Percentiles rank a stretch among this genome's conserved stretches.
phyloP scores from a whole-genome alignment of 1,140 invertebrate species.

The Sinella curviseta region DNA sequence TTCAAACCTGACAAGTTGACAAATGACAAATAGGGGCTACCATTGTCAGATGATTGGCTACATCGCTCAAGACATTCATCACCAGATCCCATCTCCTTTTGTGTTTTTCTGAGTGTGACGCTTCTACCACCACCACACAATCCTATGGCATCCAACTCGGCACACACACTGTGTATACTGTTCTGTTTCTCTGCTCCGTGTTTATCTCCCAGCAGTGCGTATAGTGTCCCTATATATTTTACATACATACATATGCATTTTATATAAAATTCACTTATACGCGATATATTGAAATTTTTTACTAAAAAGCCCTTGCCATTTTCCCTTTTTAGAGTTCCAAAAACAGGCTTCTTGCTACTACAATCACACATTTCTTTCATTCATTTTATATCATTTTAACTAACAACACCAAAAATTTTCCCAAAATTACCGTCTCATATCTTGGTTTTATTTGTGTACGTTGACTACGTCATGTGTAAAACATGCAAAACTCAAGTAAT shows the following conservation, averaged over 20 bases:
- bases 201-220: too few relatives aligned
- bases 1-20: slow-evolving; percentile 46
- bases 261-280: too few relatives aligned
- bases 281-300: too few relatives aligned
- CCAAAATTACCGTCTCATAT: slow-evolving; percentile 10
- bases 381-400: slow-evolving; percentile 14
- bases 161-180: neutral
- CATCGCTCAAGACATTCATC: slow-evolving; percentile 50
- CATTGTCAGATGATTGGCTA: slow-evolving; percentile 51
- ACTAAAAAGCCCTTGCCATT: neutral
- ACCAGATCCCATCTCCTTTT: slow-evolving; percentile 47
- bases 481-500: neutral
- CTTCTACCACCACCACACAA: neutral
- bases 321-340: neutral
- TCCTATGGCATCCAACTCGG: neutral
- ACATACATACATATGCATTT: too few relatives aligned
- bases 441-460: slow-evolving; percentile 8
- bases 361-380: neutral
- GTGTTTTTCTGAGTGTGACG: slow-evolving; percentile 36
- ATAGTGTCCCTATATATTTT: too few relatives aligned
- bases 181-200: too few relatives aligned
- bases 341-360: neutral
- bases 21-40: slow-evolving; percentile 48
- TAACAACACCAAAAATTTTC: neutral
- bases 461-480: slow-evolving; percentile 15